These are phyloP conservation scores for Drosophila prostipennis DNA, from an alignment of 2,888 invertebrate genomes.

Conservation along the genomic window DNA sequence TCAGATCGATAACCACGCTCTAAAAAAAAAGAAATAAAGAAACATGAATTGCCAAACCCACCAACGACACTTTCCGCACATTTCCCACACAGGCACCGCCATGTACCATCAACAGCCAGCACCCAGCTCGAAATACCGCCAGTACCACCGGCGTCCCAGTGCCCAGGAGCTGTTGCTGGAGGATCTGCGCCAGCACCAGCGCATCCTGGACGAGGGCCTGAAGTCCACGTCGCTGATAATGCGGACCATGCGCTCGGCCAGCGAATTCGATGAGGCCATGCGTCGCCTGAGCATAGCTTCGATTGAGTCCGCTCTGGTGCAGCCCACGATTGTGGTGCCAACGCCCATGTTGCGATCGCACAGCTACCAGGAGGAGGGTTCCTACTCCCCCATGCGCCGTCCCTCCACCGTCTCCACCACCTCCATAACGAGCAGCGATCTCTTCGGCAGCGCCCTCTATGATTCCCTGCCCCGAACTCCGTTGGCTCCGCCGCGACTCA, in stretches of 20 bases:
- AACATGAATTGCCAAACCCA: slow-evolving; percentile 41
- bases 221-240: slow-evolving; percentile 84
- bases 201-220: slow-evolving; percentile 80
- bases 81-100: slow-evolving; percentile 54
- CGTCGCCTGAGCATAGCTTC: slow-evolving; percentile 82
- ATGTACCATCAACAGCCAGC: slow-evolving; percentile 16
- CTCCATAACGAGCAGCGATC: slow-evolving; percentile 62
- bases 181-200: slow-evolving; percentile 79
- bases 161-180: slow-evolving; percentile 77
- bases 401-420: slow-evolving; percentile 67
- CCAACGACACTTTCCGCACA: slow-evolving; percentile 78
- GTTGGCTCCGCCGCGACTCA: slow-evolving; percentile 81
- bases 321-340: slow-evolving; percentile 72
- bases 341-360: slow-evolving; percentile 77
- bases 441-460: slow-evolving; percentile 59
- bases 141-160: slow-evolving; percentile 61
- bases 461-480: slow-evolving; percentile 71
- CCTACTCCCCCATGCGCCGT: slow-evolving; percentile 43
- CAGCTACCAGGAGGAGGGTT: slow-evolving; percentile 73
- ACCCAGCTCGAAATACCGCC: slow-evolving; percentile 12
- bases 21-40: slow-evolving; percentile 19
- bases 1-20: slow-evolving; percentile 43
- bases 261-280: slow-evolving; percentile 84
- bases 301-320: slow-evolving; percentile 73
- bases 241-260: slow-evolving; percentile 83